Evolutionary conservation across 1,140 invertebrate species (phyloP), one percentile per base, ranked within the genome.

Genomic region (Drosophila sechellia): DNA sequence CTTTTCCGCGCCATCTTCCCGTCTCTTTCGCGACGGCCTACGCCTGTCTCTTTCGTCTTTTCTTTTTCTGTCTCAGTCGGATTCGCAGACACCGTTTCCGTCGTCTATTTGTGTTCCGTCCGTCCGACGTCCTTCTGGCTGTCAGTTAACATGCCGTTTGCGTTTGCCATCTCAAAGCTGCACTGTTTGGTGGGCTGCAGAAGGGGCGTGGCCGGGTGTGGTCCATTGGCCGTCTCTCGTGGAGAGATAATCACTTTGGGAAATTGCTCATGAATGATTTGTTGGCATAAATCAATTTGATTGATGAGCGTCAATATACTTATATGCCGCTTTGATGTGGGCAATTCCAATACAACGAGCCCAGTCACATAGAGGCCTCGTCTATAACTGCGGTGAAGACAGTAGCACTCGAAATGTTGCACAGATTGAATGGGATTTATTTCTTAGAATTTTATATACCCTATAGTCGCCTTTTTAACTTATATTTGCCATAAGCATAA

Each of bases 261-360:
- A 86, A 90, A 89, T 89, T 89, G 84, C 84, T 89, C 84, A 90
- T 83, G 87, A 90, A 90, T 90, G 87, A 90, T 90, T 90, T 90
- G 87, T 80, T 90, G 81, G 75, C 77, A 90, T 90, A 90, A 87
- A 90, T 90, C 87, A 87, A 87, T 90, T 90, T 90, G 87, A 90
- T 90, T 90, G 87, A 90, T 87, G 79, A 78, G 79, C 69, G 79
- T 83, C 87, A 90, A 83, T 80, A 83, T 80, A 79, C 87, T 90
- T 90, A 90, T 87, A 83, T 84, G 85, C 83, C 84, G 83, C 83
- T 87, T 87, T 87, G 83, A 87, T 87, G 84, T 89, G 83, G 84
- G 84, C 76, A 79, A 89, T 89, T 83, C 79, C 84, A 89, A 76
- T 76, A 57, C 72, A 57, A 48, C 39, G 66, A 37, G 37, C 31